Conservation (phyloP, 2,113 vertebrate species). For the Ovibos moschatus region DNA sequence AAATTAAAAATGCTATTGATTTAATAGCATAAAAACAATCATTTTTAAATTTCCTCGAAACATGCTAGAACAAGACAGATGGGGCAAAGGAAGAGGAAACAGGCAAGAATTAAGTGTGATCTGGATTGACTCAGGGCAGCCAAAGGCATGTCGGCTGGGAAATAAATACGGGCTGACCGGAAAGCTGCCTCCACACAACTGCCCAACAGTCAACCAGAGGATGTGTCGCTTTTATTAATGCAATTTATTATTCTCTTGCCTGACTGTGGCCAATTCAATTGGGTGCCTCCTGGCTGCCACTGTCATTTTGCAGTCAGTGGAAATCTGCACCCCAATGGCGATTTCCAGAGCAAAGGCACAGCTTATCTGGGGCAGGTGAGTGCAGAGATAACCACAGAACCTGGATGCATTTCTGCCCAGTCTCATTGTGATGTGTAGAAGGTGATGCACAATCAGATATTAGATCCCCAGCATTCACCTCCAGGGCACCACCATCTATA, state of each 20-base stretch:
- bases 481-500: neutral
- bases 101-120: conserved; percentile 1
- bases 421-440: neutral
- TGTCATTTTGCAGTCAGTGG: neutral
- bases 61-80: conserved; percentile 8
- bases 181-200: neutral
- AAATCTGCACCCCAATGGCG: neutral
- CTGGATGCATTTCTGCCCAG: neutral
- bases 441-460: neutral
- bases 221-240: conserved; percentile 22
- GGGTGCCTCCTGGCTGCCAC: neutral
- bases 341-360: neutral
- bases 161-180: neutral
- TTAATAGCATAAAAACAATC: conserved; percentile 17
- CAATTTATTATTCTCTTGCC: conserved; percentile 45
- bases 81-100: conserved; percentile 4
- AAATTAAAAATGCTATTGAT: conserved; percentile 42
- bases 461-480: neutral
- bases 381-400: neutral
- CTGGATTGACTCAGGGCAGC: neutral
- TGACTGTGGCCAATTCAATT: neutral
- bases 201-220: neutral
- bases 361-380: neutral
- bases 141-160: neutral
- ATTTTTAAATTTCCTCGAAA: conserved; percentile 18